These are phyloP conservation scores for Daphoenositta chrysoptera DNA, from an alignment of 2,113 vertebrate species.

Conservation along the genomic window DNA sequence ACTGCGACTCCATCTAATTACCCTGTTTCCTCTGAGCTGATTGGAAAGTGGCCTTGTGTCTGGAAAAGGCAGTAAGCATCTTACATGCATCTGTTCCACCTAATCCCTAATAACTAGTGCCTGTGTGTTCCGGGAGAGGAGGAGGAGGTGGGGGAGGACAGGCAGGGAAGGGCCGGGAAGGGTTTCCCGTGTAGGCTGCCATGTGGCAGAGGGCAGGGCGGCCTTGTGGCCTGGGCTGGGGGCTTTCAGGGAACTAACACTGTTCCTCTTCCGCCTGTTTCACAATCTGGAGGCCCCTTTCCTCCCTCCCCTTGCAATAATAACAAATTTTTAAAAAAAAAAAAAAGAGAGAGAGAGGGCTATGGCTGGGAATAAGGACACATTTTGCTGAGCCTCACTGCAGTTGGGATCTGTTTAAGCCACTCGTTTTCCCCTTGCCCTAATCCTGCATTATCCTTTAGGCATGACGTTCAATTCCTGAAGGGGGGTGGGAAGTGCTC, in stretches of 20 bases:
- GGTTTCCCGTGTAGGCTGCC: constrained; percentile 5
- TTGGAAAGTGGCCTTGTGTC: constrained; percentile 67
- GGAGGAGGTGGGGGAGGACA: neutral
- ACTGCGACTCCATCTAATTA: constrained; percentile 49
- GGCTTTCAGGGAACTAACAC: neutral
- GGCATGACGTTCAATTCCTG: constrained; percentile 40
- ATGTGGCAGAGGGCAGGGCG: neutral
- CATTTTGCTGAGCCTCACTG: neutral
- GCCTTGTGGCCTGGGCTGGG: neutral
- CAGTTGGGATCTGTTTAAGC: constrained; percentile 29
- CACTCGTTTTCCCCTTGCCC: constrained; percentile 35
- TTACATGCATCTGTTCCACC: constrained; percentile 68
- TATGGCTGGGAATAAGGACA: neutral
- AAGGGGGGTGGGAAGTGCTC: constrained; percentile 13
- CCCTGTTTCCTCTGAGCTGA: constrained; percentile 62
- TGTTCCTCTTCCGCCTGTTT: neutral
- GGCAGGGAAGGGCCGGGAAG: neutral
- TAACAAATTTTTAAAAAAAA: neutral
- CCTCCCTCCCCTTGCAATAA: neutral
- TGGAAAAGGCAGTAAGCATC: constrained; percentile 71
- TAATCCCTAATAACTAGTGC: constrained; percentile 64
- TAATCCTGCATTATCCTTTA: constrained; percentile 54
- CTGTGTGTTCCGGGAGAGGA: constrained; percentile 32
- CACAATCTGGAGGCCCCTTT: neutral
- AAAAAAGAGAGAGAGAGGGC: neutral